Evolutionary conservation across 1,140 invertebrate species (phyloP).

Genomic region (Colletes latitarsis): DNA sequence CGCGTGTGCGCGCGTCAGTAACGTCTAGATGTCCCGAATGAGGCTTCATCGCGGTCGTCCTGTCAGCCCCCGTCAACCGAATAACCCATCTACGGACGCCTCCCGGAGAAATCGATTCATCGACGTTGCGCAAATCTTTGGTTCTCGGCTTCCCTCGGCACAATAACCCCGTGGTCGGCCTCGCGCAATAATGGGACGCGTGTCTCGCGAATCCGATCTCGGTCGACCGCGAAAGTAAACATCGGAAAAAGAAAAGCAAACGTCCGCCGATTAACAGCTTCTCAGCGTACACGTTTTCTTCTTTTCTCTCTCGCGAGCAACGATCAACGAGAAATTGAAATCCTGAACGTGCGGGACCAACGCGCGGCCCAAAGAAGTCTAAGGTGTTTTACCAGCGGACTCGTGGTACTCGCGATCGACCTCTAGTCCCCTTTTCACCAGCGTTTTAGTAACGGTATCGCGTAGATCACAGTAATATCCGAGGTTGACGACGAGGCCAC

Average conservation of each 20-base stretch:
- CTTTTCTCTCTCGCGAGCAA: not conserved
- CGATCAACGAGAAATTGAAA: not conserved
- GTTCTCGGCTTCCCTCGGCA: slow-evolving; percentile 42
- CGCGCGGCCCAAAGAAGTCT: slow-evolving; percentile 15
- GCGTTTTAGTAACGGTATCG: slow-evolving; percentile 36
- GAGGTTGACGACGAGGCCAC: slow-evolving; percentile 27
- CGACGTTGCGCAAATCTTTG: slow-evolving; percentile 36
- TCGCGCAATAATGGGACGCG: not conserved
- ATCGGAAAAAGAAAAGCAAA: not conserved
- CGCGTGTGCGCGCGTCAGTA: not conserved
- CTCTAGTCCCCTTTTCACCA: not conserved
- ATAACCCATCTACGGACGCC: slow-evolving; percentile 9
- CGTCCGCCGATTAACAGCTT: not conserved
- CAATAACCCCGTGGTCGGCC: slow-evolving; percentile 31
- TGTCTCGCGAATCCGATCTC: slow-evolving; percentile 4
- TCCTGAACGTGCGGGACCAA: not conserved
- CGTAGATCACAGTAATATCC: slow-evolving; percentile 48
- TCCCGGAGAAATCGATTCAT: slow-evolving; percentile 40
- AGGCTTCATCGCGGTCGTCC: not conserved
- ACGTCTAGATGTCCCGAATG: not conserved
- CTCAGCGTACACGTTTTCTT: not conserved
- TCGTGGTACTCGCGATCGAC: slow-evolving; percentile 24
- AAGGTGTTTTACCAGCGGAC: slow-evolving; percentile 11
- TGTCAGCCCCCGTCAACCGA: slow-evolving; percentile 1
- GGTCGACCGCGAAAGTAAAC: slow-evolving; percentile 10